A percentile compares a stretch with the other conserved stretches of the same genome.
Evolutionary conservation across 2,888 invertebrate genomes (phyloP).

Genomic region (Hydroisotoma schaefferi): DNA sequence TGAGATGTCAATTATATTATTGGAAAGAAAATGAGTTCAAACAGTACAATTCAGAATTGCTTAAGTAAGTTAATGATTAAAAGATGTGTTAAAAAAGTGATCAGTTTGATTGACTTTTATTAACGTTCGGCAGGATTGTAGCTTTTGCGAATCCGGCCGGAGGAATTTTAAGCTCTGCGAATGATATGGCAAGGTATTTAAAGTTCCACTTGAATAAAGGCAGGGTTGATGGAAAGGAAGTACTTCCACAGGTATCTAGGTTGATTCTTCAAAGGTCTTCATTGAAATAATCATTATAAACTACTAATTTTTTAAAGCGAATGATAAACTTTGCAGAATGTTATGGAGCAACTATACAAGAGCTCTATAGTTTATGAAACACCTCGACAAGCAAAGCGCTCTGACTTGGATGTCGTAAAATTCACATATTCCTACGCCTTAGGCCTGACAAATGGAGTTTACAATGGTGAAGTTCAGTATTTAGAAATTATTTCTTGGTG

Average conservation of each 20-base stretch:
- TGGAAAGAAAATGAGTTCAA: conserved; percentile 3
- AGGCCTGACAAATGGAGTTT: background rate
- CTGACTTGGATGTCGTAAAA: no score
- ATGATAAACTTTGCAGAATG: no score
- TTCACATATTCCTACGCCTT: no score
- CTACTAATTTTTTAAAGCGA: no score
- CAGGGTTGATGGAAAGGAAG: conserved; percentile 1
- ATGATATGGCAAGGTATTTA: conserved; percentile 22
- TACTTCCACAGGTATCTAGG: no score
- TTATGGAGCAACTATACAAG: no score
- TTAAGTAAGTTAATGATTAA: background rate
- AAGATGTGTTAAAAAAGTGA: background rate
- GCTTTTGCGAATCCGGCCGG: conserved; percentile 13
- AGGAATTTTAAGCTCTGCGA: conserved; percentile 12
- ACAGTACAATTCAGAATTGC: conserved; percentile 9
- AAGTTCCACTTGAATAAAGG: conserved; percentile 17
- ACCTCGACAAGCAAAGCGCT: no score
- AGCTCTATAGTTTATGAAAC: no score
- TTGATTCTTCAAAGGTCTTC: no score
- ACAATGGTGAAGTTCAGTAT: background rate
- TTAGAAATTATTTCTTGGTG: no score
- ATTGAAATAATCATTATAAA: no score
- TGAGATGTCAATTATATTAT: conserved; percentile 17
- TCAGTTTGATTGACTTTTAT: background rate
- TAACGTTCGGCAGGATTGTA: conserved; percentile 3